Conservation (phyloP, 2,888 invertebrate genomes). For the Cryptocephalus primarius region DNA sequence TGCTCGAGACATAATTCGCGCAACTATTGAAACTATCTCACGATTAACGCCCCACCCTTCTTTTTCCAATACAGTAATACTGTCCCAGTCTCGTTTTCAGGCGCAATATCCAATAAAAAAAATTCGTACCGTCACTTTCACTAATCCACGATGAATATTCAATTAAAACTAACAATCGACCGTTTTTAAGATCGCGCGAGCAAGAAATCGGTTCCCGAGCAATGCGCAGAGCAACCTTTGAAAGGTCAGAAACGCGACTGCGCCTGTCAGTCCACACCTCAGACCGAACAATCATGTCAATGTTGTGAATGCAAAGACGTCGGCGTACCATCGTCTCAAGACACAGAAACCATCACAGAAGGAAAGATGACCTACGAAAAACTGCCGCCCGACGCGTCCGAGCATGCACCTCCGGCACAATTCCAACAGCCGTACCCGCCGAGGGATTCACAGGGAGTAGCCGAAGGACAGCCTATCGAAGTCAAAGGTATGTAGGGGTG, state of each 20-base stretch:
- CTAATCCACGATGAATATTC: no score
- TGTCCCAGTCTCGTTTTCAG: no score
- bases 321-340: constrained; percentile 17
- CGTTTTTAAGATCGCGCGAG: no score
- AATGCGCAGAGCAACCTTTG: constrained; percentile 5
- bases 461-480: not conserved
- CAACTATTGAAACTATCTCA: no score
- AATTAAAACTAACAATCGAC: no score
- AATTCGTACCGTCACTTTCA: no score
- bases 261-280: constrained; percentile 18
- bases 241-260: constrained; percentile 14
- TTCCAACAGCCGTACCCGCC: not conserved
- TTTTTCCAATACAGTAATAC: no score
- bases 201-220: no score
- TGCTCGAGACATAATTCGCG: no score
- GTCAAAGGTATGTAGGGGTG: no score
- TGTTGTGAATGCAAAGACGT: constrained; percentile 22
- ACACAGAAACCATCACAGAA: constrained; percentile 17
- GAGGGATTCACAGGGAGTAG: not conserved
- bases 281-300: constrained; percentile 22
- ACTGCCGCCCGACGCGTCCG: not conserved
- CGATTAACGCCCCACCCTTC: no score
- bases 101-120: no score
- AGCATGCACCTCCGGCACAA: not conserved
- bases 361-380: constrained; percentile 8